These are phyloP conservation scores for Rachycentron canadum DNA, from an alignment of 2,797 vertebrate genomes.

Conservation along the genomic window DNA sequence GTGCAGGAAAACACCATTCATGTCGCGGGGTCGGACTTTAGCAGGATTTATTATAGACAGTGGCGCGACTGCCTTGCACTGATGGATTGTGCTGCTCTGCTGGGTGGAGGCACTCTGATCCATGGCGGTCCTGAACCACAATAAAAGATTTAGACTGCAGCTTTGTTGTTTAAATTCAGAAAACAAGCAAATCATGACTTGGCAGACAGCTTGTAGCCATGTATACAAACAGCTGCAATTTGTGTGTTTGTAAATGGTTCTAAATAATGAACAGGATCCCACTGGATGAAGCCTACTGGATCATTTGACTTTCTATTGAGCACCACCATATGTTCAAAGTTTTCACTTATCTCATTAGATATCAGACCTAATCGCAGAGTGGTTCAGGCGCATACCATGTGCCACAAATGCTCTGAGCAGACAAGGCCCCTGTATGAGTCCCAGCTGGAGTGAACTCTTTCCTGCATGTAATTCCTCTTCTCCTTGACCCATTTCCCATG, in stretches of 20 bases:
- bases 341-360: not conserved
- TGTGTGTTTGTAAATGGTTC: conserved; percentile 20
- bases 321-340: not conserved
- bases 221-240: conserved; percentile 4
- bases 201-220: conserved; percentile 26
- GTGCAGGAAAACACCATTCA: conserved; percentile 74
- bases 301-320: not conserved
- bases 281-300: not conserved
- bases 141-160: conserved; percentile 50
- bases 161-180: conserved; percentile 55
- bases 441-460: too few species aligned
- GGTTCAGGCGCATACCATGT: too few species aligned
- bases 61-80: conserved; percentile 51
- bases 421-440: too few species aligned
- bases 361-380: not conserved
- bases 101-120: conserved; percentile 48
- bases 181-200: conserved; percentile 55
- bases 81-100: conserved; percentile 64
- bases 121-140: conserved; percentile 42
- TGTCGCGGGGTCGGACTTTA: conserved; percentile 63
- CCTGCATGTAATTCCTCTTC: too few species aligned
- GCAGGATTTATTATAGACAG: conserved; percentile 79
- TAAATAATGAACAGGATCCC: conserved; percentile 10
- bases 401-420: too few species aligned
- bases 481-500: too few species aligned